Evolutionary conservation across 1,140 invertebrate species (phyloP).

Genomic region (Melanaphis sacchari): DNA sequence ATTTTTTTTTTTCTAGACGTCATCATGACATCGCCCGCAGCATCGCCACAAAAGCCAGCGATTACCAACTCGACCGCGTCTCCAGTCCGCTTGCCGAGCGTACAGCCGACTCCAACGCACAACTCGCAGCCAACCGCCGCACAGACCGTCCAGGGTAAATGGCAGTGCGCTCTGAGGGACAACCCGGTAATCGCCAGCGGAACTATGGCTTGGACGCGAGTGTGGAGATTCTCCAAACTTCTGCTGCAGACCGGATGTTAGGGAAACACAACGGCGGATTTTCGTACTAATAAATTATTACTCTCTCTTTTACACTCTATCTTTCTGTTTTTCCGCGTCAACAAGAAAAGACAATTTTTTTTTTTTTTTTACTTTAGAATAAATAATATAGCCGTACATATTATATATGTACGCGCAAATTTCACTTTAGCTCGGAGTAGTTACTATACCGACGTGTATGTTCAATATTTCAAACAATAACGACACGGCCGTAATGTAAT

Average conservation of each 20-base stretch:
- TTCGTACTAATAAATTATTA: neutral
- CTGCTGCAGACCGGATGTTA: constrained; percentile 61
- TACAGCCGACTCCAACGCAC: constrained; percentile 46
- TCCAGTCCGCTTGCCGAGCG: constrained; percentile 46
- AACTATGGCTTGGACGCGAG: constrained; percentile 60
- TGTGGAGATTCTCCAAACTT: constrained; percentile 60
- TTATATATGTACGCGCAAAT: neutral
- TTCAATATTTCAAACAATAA: neutral
- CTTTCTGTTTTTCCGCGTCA: neutral
- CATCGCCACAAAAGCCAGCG: constrained; percentile 60
- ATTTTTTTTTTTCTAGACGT: neutral
- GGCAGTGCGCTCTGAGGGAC: constrained; percentile 60
- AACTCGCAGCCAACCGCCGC: constrained; percentile 32
- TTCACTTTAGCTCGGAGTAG: neutral
- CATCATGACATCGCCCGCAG: constrained; percentile 60
- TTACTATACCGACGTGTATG: neutral
- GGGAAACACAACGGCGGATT: neutral
- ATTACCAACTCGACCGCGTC: constrained; percentile 35
- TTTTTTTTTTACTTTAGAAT: neutral
- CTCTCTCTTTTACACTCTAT: neutral
- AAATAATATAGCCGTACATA: neutral
- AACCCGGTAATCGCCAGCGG: constrained; percentile 59
- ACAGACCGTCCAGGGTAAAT: constrained; percentile 58
- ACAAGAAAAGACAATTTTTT: neutral
- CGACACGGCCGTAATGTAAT: neutral